phyloP scores from a whole-genome alignment of 2,888 invertebrate species.

The Meliscaeva auricollis region DNA sequence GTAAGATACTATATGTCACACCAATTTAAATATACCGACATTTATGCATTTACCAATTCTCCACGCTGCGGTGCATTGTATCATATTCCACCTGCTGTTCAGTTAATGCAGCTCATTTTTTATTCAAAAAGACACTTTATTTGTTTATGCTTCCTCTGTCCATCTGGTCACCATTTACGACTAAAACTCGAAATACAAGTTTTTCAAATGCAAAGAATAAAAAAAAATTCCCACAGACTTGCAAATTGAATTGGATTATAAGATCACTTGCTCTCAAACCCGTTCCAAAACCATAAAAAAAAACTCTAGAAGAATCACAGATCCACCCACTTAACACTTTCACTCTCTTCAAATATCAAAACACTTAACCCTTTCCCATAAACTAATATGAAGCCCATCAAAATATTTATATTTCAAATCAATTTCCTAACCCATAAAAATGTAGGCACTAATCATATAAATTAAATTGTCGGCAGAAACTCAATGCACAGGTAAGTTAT shows the following conservation, averaged over 20 bases:
- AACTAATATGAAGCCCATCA: no score
- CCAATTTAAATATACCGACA: neutral
- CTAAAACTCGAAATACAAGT: slow-evolving; percentile 18
- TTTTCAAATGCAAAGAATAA: neutral
- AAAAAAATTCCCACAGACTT: slow-evolving; percentile 20
- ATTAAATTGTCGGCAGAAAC: slow-evolving; percentile 12
- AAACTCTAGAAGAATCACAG: neutral
- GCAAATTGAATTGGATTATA: slow-evolving; percentile 6
- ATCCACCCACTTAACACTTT: slow-evolving; percentile 22
- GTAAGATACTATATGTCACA: neutral
- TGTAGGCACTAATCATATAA: neutral
- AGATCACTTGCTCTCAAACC: slow-evolving; percentile 11
- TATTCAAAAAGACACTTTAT: neutral
- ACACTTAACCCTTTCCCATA: slow-evolving; percentile 2
- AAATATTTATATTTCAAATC: slow-evolving; percentile 5
- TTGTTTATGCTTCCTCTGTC: slow-evolving; percentile 26
- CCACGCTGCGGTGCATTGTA: neutral
- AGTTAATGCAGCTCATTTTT: neutral
- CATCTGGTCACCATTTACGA: slow-evolving; percentile 3
- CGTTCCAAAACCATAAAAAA: neutral
- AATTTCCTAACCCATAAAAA: slow-evolving; percentile 26
- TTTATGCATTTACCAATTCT: neutral
- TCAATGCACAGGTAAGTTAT: neutral
- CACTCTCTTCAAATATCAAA: neutral
- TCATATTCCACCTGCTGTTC: slow-evolving; percentile 4